Base-by-base conservation (phyloP, 2,797 vertebrate species). In the Amblyraja radiata region DNA sequence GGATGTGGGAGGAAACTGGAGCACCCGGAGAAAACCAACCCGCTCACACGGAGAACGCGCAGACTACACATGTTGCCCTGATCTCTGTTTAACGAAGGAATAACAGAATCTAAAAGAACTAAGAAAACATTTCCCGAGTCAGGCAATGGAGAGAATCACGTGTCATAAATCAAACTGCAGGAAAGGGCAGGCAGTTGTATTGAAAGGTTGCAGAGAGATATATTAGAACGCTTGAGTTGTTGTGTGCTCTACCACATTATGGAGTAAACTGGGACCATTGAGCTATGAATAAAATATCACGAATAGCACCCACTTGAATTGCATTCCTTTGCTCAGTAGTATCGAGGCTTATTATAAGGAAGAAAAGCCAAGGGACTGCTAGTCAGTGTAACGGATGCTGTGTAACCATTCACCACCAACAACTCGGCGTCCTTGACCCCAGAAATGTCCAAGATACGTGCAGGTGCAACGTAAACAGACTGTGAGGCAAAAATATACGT, bases 211-310 rank as follows among this genome's bases (percentile, higher is more conserved):
- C n/a, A 88, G 63, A 68, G 8, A 3, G 16, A 68, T 68, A 23
- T 68, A 88, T 65, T 88, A 68, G 68, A 68, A 65, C 16, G n/a
- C n/a, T 88, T 68, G 84, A 68, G 84, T 65, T 88, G 61, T 32
- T n/a, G 0, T 68, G 61, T 68, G 63, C 5, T 65, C 61, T 36
- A 65, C n/a, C n/a, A 88, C n/a, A 65, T 65, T 65, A 65, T 36
- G n/a, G 68, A 88, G 63, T 88, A 68, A 68, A 68, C 84, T 88
- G 84, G 28, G 36, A 88, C n/a, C n/a, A 88, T n/a, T 36, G 84
- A 88, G 14, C 61, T 68, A 68, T 88, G 84, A 88, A 88, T 36
- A 68, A n/a, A 68, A 88, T 36, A 88, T 88, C 68, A n/a, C 36
- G 63, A 88, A 68, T 36, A 21, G n/a, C 36, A 16, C 16, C 6